phyloP scores from a whole-genome alignment of 2,888 invertebrate species.

The Acronicta aceris region DNA sequence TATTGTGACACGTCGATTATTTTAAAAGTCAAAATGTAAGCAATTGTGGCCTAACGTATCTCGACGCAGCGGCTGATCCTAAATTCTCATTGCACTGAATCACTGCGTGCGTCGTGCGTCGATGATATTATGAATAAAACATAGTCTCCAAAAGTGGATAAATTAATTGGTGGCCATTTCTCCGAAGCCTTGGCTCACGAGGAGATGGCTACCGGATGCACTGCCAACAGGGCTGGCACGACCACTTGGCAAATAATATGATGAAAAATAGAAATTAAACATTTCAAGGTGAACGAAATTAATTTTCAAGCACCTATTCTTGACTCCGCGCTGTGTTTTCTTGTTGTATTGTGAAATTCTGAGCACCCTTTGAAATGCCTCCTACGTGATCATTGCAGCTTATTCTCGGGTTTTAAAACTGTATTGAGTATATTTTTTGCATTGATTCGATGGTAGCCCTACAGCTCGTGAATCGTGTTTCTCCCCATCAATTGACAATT shows the following conservation, averaged over 20 bases:
- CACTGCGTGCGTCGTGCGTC: constrained; percentile 44
- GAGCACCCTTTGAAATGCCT: too few relatives aligned
- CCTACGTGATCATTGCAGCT: too few relatives aligned
- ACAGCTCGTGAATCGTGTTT: constrained; percentile 65
- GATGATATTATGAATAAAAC: constrained; percentile 68
- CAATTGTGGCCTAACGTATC: not conserved
- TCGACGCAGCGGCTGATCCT: not conserved
- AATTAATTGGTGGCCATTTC: constrained; percentile 77
- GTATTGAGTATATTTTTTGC: not conserved
- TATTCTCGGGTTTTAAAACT: too few relatives aligned
- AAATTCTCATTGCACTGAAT: constrained; percentile 18
- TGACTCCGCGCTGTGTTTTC: too few relatives aligned
- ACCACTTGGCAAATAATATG: constrained; percentile 11
- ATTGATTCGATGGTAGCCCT: constrained; percentile 55
- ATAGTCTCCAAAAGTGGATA: constrained; percentile 75
- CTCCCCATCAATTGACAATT: constrained; percentile 79
- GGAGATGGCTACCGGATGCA: constrained; percentile 56
- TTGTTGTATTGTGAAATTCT: too few relatives aligned
- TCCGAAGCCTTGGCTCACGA: constrained; percentile 61
- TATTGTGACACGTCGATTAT: not conserved
- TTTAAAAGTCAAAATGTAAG: constrained; percentile 1
- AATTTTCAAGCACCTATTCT: not conserved
- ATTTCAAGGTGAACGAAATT: not conserved
- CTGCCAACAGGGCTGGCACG: constrained; percentile 52
- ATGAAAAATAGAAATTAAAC: not conserved